Base-by-base conservation (phyloP, 2,113 vertebrate genomes). In the Prietella phreatophila region DNA sequence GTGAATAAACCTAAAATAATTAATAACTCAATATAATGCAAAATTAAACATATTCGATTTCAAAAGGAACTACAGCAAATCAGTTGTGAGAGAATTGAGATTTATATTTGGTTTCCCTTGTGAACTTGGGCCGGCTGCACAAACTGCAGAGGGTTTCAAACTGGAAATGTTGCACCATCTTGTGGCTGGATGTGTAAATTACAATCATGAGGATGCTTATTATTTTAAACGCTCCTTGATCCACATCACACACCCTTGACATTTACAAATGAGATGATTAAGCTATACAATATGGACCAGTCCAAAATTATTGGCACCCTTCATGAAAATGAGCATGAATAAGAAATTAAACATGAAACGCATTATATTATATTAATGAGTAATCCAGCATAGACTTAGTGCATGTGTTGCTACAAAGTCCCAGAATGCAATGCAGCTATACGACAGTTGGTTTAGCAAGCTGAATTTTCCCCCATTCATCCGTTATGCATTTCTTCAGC, bases 81-180 rank as follows among this genome's bases (percentile, higher is more conserved):
- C 20, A 73, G 33, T 8, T 39, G 20, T 39, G 65, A 33, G 53
- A 0, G 9, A 11, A 17, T n/a, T 50, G 15, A n/a, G 13, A 27
- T 47, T 25, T 1, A 75, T 22, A 14, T 76, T 50, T 27, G 50
- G 10, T 76, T 47, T 10, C 19, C 2, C 7, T 22, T 47, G 17
- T 75, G 36, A 78, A 25, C 1, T 17, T 6, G 39, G 75, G 27
- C 22, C 15, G 17, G 3, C 71, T 76, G 53, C 30, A 55, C 5
- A 1, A 33, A 22, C 11, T 27, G 27, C 25, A 33, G 27, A 71
- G 33, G 39, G 22, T 13, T 60, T 61, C 73, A 36, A 60, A 63
- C 20, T 87, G 69, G 82, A 15, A 3, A 58, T 83, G 27, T 27
- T 58, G n/a, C 69, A 36, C 73, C 84, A 86, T 90, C 89, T 88